phyloP scores from a whole-genome alignment of 1,140 invertebrate species.

The Conus ventricosus region DNA sequence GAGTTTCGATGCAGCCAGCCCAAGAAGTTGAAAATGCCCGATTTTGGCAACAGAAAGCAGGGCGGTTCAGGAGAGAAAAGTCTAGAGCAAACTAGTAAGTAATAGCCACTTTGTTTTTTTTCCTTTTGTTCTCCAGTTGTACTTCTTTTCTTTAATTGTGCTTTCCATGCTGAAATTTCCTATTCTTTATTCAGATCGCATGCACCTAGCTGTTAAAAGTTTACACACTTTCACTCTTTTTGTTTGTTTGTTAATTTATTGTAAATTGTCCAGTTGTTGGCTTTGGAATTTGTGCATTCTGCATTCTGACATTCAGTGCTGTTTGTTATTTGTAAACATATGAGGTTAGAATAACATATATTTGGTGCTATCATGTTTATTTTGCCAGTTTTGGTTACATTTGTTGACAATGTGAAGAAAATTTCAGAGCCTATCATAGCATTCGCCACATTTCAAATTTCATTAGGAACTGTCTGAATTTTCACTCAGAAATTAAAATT shows the following conservation, averaged over 20 bases:
- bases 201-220: not conserved
- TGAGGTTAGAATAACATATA: not conserved
- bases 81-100: slow-evolving; percentile 40
- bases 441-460: too few species aligned
- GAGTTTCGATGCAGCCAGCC: slow-evolving; percentile 8
- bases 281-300: slow-evolving; percentile 3
- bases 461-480: too few species aligned
- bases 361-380: too few species aligned
- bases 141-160: slow-evolving; percentile 3
- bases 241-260: too few species aligned
- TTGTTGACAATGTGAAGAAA: too few species aligned
- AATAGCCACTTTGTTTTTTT: slow-evolving; percentile 35
- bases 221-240: not conserved
- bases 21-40: slow-evolving; percentile 27
- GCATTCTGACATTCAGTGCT: slow-evolving; percentile 4
- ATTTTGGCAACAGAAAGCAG: slow-evolving; percentile 30
- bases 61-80: slow-evolving; percentile 32
- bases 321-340: not conserved
- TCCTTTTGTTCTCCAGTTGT: slow-evolving; percentile 28
- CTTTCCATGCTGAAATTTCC: not conserved
- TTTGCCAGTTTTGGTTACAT: too few species aligned
- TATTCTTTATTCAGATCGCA: not conserved
- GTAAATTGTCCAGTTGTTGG: not conserved
- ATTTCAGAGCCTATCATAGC: too few species aligned
- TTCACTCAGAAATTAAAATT: too few species aligned